Evolutionary conservation across 1,140 invertebrate species (phyloP).

Genomic region (Lasioglossum albipes): DNA sequence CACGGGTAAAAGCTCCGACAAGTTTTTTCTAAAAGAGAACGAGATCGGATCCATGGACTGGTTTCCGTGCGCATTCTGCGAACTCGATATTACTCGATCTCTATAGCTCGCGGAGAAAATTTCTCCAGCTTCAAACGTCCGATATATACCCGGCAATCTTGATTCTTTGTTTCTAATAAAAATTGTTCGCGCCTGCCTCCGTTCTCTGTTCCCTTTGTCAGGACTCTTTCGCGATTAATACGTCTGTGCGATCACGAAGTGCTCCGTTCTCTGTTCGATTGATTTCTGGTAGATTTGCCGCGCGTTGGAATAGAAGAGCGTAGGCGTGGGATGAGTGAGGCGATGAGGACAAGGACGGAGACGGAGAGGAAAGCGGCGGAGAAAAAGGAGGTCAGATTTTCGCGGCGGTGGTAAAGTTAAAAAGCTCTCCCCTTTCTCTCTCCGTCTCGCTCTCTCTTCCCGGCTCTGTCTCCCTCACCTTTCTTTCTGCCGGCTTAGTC

Average conservation of each 20-base stretch:
- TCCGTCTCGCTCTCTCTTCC: neutral
- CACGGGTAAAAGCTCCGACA: too few species aligned
- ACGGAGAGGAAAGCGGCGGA: too few species aligned
- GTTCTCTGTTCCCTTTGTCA: neutral
- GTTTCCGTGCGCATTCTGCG: neutral
- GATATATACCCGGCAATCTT: neutral
- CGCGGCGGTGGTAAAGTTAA: constrained; percentile 48
- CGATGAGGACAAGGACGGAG: neutral
- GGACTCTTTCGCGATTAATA: constrained; percentile 11
- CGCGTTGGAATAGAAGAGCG: neutral
- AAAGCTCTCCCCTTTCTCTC: constrained; percentile 18
- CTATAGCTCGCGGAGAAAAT: neutral
- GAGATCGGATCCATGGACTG: too few species aligned
- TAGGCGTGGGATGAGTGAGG: too few species aligned
- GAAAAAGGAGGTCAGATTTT: constrained; percentile 48
- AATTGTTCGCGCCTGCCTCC: neutral
- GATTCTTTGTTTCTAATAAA: neutral
- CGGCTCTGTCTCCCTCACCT: constrained; percentile 6
- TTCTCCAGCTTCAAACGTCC: neutral
- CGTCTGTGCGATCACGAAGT: constrained; percentile 23
- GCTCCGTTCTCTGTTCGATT: constrained; percentile 33
- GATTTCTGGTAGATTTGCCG: constrained; percentile 50
- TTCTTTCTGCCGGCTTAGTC: constrained; percentile 44
- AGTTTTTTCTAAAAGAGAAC: too few species aligned
- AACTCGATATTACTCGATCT: neutral